A percentile compares a stretch with the other conserved stretches of the same genome.
These are phyloP conservation scores for Plodia interpunctella DNA, from an alignment of 1,140 invertebrate genomes.

Conservation along the genomic window DNA sequence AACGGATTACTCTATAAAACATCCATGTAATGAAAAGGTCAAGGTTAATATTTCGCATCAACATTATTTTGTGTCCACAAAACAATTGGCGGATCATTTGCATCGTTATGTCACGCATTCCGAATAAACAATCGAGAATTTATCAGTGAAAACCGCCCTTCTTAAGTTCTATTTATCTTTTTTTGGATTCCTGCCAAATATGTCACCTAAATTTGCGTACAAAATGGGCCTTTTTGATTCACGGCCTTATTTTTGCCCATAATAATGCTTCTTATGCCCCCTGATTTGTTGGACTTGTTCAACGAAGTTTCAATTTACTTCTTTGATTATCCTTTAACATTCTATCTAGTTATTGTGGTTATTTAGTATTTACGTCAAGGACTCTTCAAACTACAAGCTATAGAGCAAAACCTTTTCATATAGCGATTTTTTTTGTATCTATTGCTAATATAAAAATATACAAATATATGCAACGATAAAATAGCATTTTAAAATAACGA, in stretches of 20 bases:
- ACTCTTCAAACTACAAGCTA: no score
- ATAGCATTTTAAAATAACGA: no score
- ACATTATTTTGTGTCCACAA: slow-evolving; percentile 11
- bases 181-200: slow-evolving; percentile 30
- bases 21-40: no score
- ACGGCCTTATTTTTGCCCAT: slow-evolving; percentile 22
- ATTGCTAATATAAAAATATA: no score
- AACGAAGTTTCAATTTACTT: not conserved
- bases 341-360: no score
- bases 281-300: not conserved
- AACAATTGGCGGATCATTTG: slow-evolving; percentile 18
- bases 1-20: no score
- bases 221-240: slow-evolving; percentile 32
- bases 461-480: no score
- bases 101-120: slow-evolving; percentile 20
- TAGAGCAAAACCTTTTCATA: no score
- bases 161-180: slow-evolving; percentile 24
- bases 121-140: slow-evolving; percentile 21
- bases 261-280: slow-evolving; percentile 15
- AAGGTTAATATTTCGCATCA: not conserved
- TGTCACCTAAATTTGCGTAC: slow-evolving; percentile 31
- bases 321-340: not conserved
- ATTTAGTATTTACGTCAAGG: no score
- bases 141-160: slow-evolving; percentile 20
- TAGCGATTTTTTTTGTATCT: no score